These are phyloP conservation scores for Acrocephalus kingi DNA, from an alignment of 2,113 vertebrate genomes.

Conservation along the genomic window DNA sequence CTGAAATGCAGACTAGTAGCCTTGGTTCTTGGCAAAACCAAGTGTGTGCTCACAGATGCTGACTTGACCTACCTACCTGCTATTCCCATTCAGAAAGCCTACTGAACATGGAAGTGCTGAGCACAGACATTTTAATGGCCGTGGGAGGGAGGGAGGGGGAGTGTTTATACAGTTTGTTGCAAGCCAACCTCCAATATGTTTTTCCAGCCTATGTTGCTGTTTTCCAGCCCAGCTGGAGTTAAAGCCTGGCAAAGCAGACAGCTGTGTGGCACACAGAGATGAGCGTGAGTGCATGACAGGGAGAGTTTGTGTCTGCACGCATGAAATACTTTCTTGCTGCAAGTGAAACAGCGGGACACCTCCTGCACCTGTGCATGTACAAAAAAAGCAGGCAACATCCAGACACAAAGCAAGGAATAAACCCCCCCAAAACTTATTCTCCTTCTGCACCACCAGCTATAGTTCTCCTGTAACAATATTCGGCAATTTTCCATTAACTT, in stretches of 20 bases:
- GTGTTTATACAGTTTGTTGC: background rate
- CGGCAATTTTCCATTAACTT: background rate
- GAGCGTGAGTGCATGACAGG: background rate
- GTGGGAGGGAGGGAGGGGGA: background rate
- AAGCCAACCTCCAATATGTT: background rate
- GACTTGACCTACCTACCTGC: background rate
- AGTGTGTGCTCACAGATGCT: background rate
- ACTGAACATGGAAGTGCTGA: background rate
- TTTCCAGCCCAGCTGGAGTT: slow-evolving; percentile 21
- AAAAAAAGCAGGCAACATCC: background rate
- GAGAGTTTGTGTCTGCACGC: background rate
- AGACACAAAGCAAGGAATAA: background rate
- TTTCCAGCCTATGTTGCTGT: background rate
- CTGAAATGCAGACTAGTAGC: background rate
- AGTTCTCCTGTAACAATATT: background rate
- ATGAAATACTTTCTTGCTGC: background rate
- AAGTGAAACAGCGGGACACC: background rate
- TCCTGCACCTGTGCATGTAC: background rate
- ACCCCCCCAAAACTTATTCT: rapidly evolving
- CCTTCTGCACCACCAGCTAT: background rate
- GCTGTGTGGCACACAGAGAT: background rate
- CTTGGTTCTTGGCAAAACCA: background rate
- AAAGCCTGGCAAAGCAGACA: background rate
- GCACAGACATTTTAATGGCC: background rate
- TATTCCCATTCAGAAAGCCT: background rate